Conservation (phyloP, 2,888 invertebrate genomes). For the Nemurella pictetii region DNA sequence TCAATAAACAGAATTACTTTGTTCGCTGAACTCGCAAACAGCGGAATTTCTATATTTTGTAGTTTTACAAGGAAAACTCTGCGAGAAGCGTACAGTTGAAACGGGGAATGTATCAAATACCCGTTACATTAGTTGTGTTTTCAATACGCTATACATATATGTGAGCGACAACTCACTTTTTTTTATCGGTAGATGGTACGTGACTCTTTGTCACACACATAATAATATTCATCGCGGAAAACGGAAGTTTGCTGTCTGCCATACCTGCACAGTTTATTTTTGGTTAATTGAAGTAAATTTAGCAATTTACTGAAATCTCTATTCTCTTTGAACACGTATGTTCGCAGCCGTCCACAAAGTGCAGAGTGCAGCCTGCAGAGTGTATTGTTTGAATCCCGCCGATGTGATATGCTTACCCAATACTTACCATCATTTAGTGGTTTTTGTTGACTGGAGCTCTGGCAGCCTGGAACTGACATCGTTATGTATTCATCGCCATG, state of each 20-base stretch:
- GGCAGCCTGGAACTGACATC: not conserved
- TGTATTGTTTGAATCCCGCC: too few species aligned
- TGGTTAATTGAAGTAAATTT: not conserved
- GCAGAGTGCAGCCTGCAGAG: too few species aligned
- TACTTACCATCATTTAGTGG: too few species aligned
- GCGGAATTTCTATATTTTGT: too few species aligned
- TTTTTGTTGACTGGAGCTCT: not conserved
- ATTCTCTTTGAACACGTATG: not conserved
- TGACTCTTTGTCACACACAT: not conserved
- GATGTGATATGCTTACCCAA: too few species aligned
- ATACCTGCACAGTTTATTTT: not conserved
- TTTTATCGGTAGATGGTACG: too few species aligned
- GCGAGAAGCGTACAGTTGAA: too few species aligned
- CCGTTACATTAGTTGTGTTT: too few species aligned
- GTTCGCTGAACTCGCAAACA: too few species aligned
- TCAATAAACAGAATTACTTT: too few species aligned
- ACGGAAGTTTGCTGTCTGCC: not conserved
- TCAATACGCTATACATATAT: too few species aligned
- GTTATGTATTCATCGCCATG: constrained; percentile 9
- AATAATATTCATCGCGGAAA: not conserved
- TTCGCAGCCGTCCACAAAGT: not conserved
- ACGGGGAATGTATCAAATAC: not conserved
- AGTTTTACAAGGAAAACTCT: too few species aligned
- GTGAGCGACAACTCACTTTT: not conserved
- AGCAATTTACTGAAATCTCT: not conserved